phyloP scores from a whole-genome alignment of 2,888 invertebrate genomes.

The Cybosia mesomella region DNA sequence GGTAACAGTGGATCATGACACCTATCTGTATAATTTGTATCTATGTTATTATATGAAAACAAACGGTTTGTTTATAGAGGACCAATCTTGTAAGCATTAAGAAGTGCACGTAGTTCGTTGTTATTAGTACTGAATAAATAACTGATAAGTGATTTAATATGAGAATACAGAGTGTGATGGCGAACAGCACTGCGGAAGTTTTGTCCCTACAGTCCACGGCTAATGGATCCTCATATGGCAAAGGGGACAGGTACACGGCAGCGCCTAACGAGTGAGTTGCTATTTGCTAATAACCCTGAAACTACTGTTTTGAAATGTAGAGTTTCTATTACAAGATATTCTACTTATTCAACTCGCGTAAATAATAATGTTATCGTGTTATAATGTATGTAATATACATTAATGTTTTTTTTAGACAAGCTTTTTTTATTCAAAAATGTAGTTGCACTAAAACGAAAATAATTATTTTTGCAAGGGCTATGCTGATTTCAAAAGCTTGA shows the following conservation, averaged over 20 bases:
- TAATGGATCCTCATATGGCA: constrained; percentile 78
- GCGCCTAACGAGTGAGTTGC: constrained; percentile 83
- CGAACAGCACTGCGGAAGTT: constrained; percentile 63
- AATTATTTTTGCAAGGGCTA: too few species aligned
- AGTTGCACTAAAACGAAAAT: too few species aligned
- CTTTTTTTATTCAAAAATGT: too few species aligned
- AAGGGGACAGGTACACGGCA: constrained; percentile 81
- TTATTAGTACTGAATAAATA: neutral
- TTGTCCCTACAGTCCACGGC: constrained; percentile 45
- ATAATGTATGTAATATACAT: too few species aligned
- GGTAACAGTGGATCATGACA: constrained; percentile 40
- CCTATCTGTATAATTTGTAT: constrained; percentile 28
- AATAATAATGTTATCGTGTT: neutral
- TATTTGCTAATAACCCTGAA: neutral
- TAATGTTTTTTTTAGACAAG: too few species aligned
- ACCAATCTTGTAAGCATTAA: constrained; percentile 1
- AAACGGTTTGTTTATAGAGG: constrained; percentile 29
- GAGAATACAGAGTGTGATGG: constrained; percentile 68
- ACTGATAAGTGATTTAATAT: constrained; percentile 60
- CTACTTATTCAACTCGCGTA: neutral
- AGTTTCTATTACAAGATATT: neutral
- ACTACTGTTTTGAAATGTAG: neutral
- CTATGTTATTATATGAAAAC: constrained; percentile 20
- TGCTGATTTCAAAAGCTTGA: too few species aligned
- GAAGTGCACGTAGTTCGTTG: constrained; percentile 1